These are phyloP conservation scores for Andrena minutula DNA, from an alignment of 2,888 invertebrate species.

Conservation along the genomic window DNA sequence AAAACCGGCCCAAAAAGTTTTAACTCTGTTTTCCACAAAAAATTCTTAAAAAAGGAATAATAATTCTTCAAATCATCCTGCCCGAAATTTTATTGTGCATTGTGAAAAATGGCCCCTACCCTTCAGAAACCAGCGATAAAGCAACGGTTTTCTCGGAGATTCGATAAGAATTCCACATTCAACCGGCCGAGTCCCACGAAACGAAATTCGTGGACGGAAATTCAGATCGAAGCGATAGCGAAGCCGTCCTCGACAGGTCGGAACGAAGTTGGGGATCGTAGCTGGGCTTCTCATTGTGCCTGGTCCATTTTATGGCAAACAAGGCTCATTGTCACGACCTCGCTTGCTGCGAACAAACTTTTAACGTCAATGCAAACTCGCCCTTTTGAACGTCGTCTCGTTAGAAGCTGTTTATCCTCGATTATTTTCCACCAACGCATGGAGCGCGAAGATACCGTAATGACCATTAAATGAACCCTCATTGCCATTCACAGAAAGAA, in stretches of 20 bases:
- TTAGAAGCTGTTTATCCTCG: constrained; percentile 10
- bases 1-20: too few species aligned
- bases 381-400: neutral
- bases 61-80: too few species aligned
- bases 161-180: neutral
- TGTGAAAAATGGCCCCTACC: too few species aligned
- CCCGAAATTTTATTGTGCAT: too few species aligned
- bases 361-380: constrained; percentile 11
- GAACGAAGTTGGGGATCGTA: neutral
- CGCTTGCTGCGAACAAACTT: constrained; percentile 15
- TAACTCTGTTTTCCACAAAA: too few species aligned
- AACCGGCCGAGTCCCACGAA: neutral
- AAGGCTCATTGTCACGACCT: constrained; percentile 22
- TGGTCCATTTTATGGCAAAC: constrained; percentile 6
- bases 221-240: neutral
- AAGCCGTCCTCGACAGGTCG: neutral
- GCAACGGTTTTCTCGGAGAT: too few species aligned
- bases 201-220: neutral
- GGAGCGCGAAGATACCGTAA: neutral
- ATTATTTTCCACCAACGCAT: constrained; percentile 1
- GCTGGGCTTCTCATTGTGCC: neutral
- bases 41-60: too few species aligned
- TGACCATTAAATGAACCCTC: neutral
- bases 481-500: too few species aligned
- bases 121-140: too few species aligned